These are phyloP conservation scores for Lipotes vexillifer DNA, from an alignment of 2,113 vertebrate species.

Conservation along the genomic window DNA sequence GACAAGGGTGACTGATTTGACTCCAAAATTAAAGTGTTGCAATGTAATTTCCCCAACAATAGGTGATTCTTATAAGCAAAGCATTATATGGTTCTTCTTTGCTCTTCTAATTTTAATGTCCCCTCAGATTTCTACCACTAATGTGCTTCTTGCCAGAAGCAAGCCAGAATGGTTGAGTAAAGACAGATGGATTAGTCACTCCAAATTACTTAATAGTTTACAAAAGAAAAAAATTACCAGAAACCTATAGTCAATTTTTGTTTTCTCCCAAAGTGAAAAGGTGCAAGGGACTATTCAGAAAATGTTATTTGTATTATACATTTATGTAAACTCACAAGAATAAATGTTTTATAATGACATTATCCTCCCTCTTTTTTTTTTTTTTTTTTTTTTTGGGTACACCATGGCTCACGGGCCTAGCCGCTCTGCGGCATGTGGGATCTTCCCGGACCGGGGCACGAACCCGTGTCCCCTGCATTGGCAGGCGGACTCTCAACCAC, in stretches of 20 bases:
- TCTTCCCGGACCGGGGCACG: too few relatives aligned
- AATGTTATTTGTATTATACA: slow-evolving; percentile 73
- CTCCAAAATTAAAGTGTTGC: slow-evolving; percentile 29
- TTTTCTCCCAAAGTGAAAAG: slow-evolving; percentile 65
- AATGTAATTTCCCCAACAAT: slow-evolving; percentile 25
- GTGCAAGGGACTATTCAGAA: slow-evolving; percentile 58
- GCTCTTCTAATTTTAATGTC: slow-evolving; percentile 51
- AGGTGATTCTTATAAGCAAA: slow-evolving; percentile 21
- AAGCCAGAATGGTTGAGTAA: slow-evolving; percentile 55
- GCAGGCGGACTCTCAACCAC: too few relatives aligned
- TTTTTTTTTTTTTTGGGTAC: neutral
- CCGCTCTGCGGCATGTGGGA: too few relatives aligned
- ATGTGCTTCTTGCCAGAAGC: slow-evolving; percentile 34
- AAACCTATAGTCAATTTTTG: slow-evolving; percentile 53
- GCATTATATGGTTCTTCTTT: neutral
- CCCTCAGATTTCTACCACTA: slow-evolving; percentile 57
- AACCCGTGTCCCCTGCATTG: too few relatives aligned
- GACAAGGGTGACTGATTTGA: neutral
- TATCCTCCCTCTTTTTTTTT: slow-evolving; percentile 72
- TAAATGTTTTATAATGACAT: slow-evolving; percentile 78
- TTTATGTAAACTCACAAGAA: slow-evolving; percentile 79
- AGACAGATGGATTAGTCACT: slow-evolving; percentile 36
- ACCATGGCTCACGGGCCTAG: too few relatives aligned
- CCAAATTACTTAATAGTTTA: slow-evolving; percentile 37
- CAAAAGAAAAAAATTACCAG: slow-evolving; percentile 49